phyloP scores from a whole-genome alignment of 2,113 vertebrate species.

The Pedionomus torquatus region DNA sequence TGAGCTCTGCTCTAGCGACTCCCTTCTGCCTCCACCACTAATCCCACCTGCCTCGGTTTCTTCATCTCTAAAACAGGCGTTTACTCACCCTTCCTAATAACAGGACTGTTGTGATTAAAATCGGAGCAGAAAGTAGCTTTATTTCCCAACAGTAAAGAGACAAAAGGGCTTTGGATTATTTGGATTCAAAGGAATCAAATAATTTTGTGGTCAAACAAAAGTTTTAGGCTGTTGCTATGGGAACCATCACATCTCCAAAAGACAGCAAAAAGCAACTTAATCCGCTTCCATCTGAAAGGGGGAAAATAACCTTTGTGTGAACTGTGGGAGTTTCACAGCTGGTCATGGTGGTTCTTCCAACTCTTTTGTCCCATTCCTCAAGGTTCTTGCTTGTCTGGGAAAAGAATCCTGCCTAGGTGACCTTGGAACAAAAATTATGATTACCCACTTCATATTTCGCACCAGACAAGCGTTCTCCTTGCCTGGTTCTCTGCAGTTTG shows the following conservation, averaged over 20 bases:
- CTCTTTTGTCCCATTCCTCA: background rate
- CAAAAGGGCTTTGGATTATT: background rate
- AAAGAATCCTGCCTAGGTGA: background rate
- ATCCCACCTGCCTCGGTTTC: background rate
- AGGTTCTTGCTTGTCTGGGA: background rate
- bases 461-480: rapidly evolving
- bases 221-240: background rate
- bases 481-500: background rate
- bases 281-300: background rate
- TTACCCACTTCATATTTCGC: background rate
- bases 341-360: background rate
- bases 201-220: background rate
- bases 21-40: background rate
- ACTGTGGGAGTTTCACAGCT: background rate
- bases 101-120: background rate
- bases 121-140: background rate
- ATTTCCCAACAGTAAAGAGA: background rate
- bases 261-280: background rate
- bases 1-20: background rate
- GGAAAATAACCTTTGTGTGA: background rate
- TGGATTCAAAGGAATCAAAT: background rate
- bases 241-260: background rate
- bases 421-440: background rate
- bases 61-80: background rate
- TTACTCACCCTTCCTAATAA: background rate